A percentile compares a stretch with the other conserved stretches of the same genome.
phyloP scores from a whole-genome alignment of 2,113 vertebrate species.

The Prionailurus bengalensis region DNA sequence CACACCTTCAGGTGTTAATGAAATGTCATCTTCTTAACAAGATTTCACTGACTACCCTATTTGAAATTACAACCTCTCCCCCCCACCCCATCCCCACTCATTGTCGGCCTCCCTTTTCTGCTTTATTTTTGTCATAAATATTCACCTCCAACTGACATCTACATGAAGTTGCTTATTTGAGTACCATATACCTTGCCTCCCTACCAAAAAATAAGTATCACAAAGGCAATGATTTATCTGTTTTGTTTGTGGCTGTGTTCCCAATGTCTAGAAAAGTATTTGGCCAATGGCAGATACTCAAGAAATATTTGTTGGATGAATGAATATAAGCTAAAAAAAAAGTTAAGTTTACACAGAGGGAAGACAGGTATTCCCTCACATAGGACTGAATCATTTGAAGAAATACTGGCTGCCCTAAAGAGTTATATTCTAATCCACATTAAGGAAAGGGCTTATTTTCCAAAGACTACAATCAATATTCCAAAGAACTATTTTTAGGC shows the following conservation, averaged over 20 bases:
- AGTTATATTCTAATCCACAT: not conserved
- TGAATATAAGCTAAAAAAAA: constrained; percentile 16
- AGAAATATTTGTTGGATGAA: not conserved
- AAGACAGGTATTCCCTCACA: not conserved
- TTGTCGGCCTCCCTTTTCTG: not conserved
- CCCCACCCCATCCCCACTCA: not conserved
- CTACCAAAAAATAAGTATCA: not conserved
- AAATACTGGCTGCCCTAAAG: not conserved
- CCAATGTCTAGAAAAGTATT: not conserved
- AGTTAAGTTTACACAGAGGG: not conserved
- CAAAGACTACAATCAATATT: not conserved
- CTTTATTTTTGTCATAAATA: constrained; percentile 28
- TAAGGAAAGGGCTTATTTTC: not conserved
- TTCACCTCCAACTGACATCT: not conserved
- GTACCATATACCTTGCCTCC: not conserved
- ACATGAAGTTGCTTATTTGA: not conserved
- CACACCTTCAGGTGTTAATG: not conserved
- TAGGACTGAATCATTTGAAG: constrained; percentile 10
- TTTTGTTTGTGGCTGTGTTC: not conserved
- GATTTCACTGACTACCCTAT: not conserved
- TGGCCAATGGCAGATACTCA: not conserved
- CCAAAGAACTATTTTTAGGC: not conserved
- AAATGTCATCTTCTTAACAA: not conserved
- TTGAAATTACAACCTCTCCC: not conserved
- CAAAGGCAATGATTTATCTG: not conserved